Percentiles rank a stretch among this genome's conserved stretches.
phyloP scores from a whole-genome alignment of 1,140 invertebrate species.

The Zaprionus taronus region DNA sequence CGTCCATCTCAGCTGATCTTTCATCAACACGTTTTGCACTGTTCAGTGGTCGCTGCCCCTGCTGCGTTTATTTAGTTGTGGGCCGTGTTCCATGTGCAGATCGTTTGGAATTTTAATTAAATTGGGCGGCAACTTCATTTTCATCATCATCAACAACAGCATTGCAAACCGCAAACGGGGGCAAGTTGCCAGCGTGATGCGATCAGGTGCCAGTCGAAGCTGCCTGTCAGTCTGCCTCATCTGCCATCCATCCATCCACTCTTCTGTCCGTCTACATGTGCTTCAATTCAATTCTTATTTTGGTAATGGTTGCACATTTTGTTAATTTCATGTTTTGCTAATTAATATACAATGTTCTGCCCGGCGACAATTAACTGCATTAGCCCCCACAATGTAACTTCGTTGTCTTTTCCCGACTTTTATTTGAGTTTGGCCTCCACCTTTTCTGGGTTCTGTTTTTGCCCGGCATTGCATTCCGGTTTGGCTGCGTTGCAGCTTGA shows the following conservation, averaged over 20 bases:
- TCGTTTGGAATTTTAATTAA: conserved; percentile 84
- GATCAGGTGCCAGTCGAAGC: conserved; percentile 65
- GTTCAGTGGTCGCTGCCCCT: conserved; percentile 12
- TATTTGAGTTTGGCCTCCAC: conserved; percentile 6
- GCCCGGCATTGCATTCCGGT: conserved; percentile 35
- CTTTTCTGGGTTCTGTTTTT: background rate
- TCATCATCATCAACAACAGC: conserved; percentile 74
- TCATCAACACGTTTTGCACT: conserved; percentile 50
- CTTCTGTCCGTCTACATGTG: conserved; percentile 5
- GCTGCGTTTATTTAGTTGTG: conserved; percentile 37
- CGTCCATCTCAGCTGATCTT: conserved; percentile 40
- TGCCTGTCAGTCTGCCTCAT: conserved; percentile 22
- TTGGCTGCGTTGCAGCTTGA: conserved; percentile 59
- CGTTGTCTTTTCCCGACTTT: background rate
- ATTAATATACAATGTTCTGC: conserved; percentile 71
- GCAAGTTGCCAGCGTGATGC: conserved; percentile 53
- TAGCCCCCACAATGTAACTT: conserved; percentile 40
- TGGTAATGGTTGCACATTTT: conserved; percentile 38
- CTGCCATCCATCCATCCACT: no score
- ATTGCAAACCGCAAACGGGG: conserved; percentile 39
- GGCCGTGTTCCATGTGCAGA: conserved; percentile 67
- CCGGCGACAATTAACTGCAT: conserved; percentile 73
- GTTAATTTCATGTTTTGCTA: conserved; percentile 77
- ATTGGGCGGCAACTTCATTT: conserved; percentile 84
- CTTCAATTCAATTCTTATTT: conserved; percentile 7